Base-by-base conservation (phyloP, 1,140 invertebrate genomes). In the Anastrepha ludens region DNA sequence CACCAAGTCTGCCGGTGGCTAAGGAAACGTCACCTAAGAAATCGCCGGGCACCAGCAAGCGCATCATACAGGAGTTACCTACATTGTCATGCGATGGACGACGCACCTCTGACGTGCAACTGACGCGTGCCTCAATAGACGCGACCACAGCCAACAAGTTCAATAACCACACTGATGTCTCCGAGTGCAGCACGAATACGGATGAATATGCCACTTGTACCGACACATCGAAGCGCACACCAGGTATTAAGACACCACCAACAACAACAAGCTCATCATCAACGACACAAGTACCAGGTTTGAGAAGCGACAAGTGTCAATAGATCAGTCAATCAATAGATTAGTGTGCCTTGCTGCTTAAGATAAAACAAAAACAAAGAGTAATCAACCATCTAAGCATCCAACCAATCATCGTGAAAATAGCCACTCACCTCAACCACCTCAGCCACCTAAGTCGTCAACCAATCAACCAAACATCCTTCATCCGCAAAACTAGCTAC, bases 181-280 rank as follows among this genome's bases (percentile, higher is more conserved):
- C 97, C 9, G 97, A 98, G 94, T 96, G 96, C 88, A 97, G 97
- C 87, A 98, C 97, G 1, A 97, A 96, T 50, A 98, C 97, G 44
- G 97, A 98, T 91, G 97, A 98, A 91, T 98, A 98, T 93, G 96
- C 97, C 88, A 98, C 97, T 90, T 93, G 93, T 86, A 93, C 93
- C 70, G 97, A 97, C 91, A 97, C 96, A 93, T 97, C 97, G 55
- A 96, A 96, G 89, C 96, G 95, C 88, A 96, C 96, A 87, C 91
- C 91, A 93, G 93, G 93, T 93, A 93, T 93, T 90, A 93, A 92
- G 91, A 92, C 92, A 87, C 91, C 92, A 90, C 90, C 91, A 88
- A 92, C 92, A 55, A 92, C 92, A 87, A 88, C 88, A 90, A 92
- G 92, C 90, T 92, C 92, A 88, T 93, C 93, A 91, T 93, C 93